Base-by-base conservation (phyloP, 2,888 invertebrate genomes). In the Cataglyphis livida region DNA sequence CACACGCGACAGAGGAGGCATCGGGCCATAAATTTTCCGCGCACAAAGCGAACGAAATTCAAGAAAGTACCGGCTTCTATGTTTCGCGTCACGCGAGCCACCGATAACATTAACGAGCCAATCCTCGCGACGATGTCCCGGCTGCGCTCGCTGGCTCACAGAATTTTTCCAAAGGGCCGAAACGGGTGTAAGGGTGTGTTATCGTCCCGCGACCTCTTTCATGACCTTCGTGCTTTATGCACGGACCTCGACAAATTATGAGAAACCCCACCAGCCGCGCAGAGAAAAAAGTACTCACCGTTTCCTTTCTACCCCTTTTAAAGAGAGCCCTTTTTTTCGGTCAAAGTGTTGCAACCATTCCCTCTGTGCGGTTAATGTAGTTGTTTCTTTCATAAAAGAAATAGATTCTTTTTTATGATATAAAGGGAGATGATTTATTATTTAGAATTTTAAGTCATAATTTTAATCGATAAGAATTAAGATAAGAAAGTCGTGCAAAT, bases 41-140 rank as follows among this genome's bases (percentile, higher is more conserved):
- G 70, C 41, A 84, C 85, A 89, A 89, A 85, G 88, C 82, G 85
- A 86, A 84, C 88, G 89, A 89, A 89, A 89, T 85, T 84, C 88
- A 88, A 89, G 89, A 88, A 88, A 89, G 84, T 81, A 85, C 89
- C 89, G 88, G 89, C 87, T 85, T 91, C 78, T 90, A 91, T 92
- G 91, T 88, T 87, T 85, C 87, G 87, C 88, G 89, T 92, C 92
- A 92, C 92, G 92, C 92, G 88, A 92, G 81, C 89, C 81, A 84
- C 89, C 91, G 92, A 92, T 92, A 92, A 92, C 91, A 89, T 92
- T 92, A 91, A 92, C 92, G 90, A 90, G 92, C 88, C 89, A 87
- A 89, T 89, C 88, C 87, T 87, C 51, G 66, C 83, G 59, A 59
- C 44, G 70, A 62, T 62, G 44, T 38, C 28, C 59, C 57, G n/a